Base-by-base conservation (phyloP, 2,888 invertebrate species). In the Chirona hameri region DNA sequence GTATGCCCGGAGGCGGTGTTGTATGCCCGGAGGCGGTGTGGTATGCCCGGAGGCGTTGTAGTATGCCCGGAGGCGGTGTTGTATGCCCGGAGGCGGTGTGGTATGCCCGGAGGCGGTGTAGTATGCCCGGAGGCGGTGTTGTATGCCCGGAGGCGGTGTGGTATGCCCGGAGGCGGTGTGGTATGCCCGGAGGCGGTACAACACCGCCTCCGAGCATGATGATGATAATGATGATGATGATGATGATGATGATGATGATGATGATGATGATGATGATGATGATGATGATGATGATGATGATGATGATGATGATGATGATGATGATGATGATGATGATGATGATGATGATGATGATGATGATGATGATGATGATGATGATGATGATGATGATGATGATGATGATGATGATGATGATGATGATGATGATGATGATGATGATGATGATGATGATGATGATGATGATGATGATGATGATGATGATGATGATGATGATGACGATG, bases 201-300 rank as follows among this genome's bases (percentile, higher is more conserved):
- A n/a, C n/a, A n/a, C n/a, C n/a, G n/a, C n/a, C n/a, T n/a, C n/a
- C n/a, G n/a, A n/a, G n/a, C n/a, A n/a, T n/a, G n/a, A n/a, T n/a
- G 65, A 65, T 65, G 65, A 65, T 65, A n/a, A 65, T 65, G 65
- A 65, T 65, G 65, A 65, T 65, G 65, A 65, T 65, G 65, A 65
- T 65, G 65, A 65, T 65, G 65, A 65, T 65, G 65, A 65, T 65
- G 65, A 65, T 65, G 65, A 65, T 65, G 65, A 65, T 65, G 65
- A 65, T 65, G 65, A 65, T 65, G 65, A 65, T 65, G 65, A 65
- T 65, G 65, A 65, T 65, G 65, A 65, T 65, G 65, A 65, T 65
- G 65, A 65, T 65, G 65, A 65, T 65, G 65, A 65, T 65, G 65
- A 65, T 65, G 65, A 65, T 65, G 65, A 65, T 65, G 65, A 65